Conservation (phyloP, 2,888 invertebrate genomes). For the Lycocerus yunnanus region DNA sequence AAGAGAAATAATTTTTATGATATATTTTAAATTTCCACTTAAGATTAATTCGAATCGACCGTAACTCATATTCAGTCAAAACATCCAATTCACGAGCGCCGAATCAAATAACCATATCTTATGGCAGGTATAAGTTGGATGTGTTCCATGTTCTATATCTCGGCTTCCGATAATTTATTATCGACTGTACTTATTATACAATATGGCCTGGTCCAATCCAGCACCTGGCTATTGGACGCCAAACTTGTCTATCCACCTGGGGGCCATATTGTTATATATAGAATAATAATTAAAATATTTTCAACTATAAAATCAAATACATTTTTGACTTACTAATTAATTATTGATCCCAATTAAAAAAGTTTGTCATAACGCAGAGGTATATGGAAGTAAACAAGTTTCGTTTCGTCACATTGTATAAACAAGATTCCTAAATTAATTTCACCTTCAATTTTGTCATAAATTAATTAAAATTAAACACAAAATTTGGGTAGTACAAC, state of each 20-base stretch:
- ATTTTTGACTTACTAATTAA: not conserved
- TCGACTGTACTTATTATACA: constrained; percentile 41
- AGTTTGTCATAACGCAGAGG: not conserved
- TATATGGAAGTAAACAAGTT: not conserved
- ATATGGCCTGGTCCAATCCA: constrained; percentile 37
- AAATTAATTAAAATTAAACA: not conserved
- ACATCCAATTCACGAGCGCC: constrained; percentile 33
- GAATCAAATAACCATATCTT: constrained; percentile 37
- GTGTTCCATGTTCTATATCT: constrained; percentile 34
- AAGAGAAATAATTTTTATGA: not conserved
- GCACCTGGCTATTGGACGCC: constrained; percentile 38
- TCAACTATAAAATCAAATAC: not conserved
- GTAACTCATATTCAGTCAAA: constrained; percentile 39
- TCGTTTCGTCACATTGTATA: not conserved
- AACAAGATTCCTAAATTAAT: not conserved
- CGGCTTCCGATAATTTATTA: constrained; percentile 39
- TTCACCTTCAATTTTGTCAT: not conserved
- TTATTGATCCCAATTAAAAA: not conserved
- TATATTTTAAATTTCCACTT: constrained; percentile 10
- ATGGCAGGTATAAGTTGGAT: constrained; percentile 38
- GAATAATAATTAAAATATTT: not conserved
- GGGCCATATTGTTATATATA: constrained; percentile 29
- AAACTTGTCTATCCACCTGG: constrained; percentile 35
- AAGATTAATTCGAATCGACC: constrained; percentile 16
- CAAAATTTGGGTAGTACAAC: not conserved